These are phyloP conservation scores for Bucco capensis DNA, from an alignment of 2,113 vertebrate species.

Conservation along the genomic window DNA sequence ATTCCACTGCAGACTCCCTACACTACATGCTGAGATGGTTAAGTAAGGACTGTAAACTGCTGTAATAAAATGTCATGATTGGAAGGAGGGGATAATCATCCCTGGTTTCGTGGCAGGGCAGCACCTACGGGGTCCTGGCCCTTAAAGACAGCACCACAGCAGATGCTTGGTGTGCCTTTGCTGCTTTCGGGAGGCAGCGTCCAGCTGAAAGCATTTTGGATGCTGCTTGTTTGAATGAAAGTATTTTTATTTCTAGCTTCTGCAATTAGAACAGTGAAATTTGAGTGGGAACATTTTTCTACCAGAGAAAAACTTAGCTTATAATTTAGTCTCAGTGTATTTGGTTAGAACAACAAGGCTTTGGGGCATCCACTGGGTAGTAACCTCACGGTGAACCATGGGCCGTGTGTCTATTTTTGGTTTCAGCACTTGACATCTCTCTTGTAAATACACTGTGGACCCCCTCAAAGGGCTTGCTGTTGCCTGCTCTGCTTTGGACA, in stretches of 20 bases:
- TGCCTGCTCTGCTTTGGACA: not conserved
- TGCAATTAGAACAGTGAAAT: slow-evolving; percentile 49
- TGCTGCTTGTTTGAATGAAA: slow-evolving; percentile 29
- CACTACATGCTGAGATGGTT: slow-evolving; percentile 37
- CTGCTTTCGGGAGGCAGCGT: not conserved
- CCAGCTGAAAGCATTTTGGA: slow-evolving; percentile 25
- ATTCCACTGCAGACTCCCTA: slow-evolving; percentile 15
- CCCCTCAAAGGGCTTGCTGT: not conserved
- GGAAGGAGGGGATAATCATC: not conserved
- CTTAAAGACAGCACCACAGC: not conserved
- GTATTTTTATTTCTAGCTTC: slow-evolving; percentile 54
- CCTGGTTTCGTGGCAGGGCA: not conserved
- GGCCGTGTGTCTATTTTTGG: no score
- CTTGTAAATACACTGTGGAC: not conserved
- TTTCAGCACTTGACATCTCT: not conserved
- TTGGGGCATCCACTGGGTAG: not conserved
- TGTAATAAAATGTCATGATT: slow-evolving; percentile 15
- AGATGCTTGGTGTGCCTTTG: not conserved
- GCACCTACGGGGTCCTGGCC: slow-evolving; percentile 23
- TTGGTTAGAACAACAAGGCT: not conserved
- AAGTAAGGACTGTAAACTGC: slow-evolving; percentile 28
- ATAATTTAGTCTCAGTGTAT: slow-evolving; percentile 6
- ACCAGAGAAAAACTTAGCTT: not conserved
- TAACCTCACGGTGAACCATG: not conserved
- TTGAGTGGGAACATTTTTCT: slow-evolving; percentile 29